Percentiles rank a stretch among this genome's conserved stretches.
These are phyloP conservation scores for Hypsibius dujardini DNA, from an alignment of 1,140 invertebrate genomes.

Conservation along the genomic window DNA sequence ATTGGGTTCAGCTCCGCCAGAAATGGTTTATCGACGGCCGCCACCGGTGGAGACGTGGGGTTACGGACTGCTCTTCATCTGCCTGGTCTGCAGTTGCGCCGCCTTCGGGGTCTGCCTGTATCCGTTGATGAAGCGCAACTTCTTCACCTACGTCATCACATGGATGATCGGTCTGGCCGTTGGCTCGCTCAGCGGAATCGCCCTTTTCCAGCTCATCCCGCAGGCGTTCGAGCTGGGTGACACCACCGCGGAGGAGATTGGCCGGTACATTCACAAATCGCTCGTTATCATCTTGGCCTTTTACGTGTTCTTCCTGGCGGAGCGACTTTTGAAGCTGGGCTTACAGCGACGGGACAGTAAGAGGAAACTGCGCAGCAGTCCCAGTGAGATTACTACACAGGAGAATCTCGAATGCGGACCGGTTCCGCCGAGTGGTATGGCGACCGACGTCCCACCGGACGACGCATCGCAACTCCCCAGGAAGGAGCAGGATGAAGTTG, in stretches of 20 bases:
- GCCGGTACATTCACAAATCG: background rate
- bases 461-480: too few species aligned
- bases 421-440: too few species aligned
- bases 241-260: background rate
- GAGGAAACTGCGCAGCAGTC: too few species aligned
- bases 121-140: conserved; percentile 40
- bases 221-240: conserved; percentile 30
- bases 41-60: conserved; percentile 38
- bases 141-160: conserved; percentile 41
- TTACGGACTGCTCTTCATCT: conserved; percentile 42
- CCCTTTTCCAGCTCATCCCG: conserved; percentile 47
- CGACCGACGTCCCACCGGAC: too few species aligned
- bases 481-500: too few species aligned
- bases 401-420: too few species aligned
- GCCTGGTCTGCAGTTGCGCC: conserved; percentile 44
- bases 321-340: background rate
- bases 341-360: background rate
- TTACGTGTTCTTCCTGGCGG: background rate
- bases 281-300: background rate
- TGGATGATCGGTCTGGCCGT: conserved; percentile 49
- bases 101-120: conserved; percentile 43
- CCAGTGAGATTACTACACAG: too few species aligned
- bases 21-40: background rate
- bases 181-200: conserved; percentile 43
- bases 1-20: too few species aligned